Evolutionary conservation across 2,113 vertebrate species (phyloP).

Genomic region (Phoxinus phoxinus): DNA sequence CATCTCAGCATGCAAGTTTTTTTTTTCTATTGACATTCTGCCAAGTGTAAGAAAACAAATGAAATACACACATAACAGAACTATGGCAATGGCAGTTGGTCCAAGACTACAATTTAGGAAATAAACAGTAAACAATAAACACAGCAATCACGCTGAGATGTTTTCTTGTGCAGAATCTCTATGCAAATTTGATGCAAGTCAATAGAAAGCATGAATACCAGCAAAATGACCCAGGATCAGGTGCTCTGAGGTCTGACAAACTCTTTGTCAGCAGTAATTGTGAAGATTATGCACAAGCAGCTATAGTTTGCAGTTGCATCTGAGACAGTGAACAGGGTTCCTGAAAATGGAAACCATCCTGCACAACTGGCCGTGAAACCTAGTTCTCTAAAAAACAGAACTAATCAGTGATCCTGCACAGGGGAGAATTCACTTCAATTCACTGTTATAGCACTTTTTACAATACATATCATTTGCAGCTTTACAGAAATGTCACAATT

Average conservation of each 20-base stretch:
- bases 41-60: not conserved
- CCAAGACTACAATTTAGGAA: not conserved
- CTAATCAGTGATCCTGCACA: conserved; percentile 7
- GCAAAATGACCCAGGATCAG: conserved; percentile 22
- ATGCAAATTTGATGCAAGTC: not conserved
- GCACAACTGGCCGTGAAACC: conserved; percentile 25
- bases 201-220: not conserved
- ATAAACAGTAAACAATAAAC: not conserved
- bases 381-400: conserved; percentile 9
- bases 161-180: not conserved
- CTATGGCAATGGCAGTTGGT: not conserved
- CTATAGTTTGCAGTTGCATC: not conserved
- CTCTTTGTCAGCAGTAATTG: conserved; percentile 33
- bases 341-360: conserved; percentile 33
- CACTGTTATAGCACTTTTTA: not conserved
- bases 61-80: not conserved
- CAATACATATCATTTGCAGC: not conserved
- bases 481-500: no score
- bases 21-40: not conserved
- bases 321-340: not conserved
- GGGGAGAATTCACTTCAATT: no score
- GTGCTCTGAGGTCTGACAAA: not conserved
- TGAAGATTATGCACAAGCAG: conserved; percentile 33
- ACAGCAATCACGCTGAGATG: not conserved
- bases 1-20: conserved; percentile 5